Percentiles rank a stretch among this genome's conserved stretches.
phyloP scores from a whole-genome alignment of 1,140 invertebrate genomes.

The Sitobion miscanthi region DNA sequence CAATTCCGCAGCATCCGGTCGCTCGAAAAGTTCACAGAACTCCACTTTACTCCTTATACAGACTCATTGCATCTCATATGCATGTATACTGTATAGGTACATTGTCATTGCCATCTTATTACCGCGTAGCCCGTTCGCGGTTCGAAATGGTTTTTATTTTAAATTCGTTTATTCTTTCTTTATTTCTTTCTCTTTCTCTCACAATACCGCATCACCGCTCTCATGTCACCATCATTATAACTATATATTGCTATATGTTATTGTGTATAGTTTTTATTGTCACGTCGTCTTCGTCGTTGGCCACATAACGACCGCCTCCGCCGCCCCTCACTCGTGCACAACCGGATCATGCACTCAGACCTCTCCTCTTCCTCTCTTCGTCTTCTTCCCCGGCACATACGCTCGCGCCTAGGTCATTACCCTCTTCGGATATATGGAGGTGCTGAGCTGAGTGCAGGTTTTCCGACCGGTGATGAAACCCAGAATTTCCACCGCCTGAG shows the following conservation, averaged over 20 bases:
- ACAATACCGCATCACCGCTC: neutral
- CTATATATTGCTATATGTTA: neutral
- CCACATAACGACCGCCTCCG: neutral
- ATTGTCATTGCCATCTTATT: neutral
- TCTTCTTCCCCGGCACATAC: neutral
- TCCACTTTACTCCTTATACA: neutral
- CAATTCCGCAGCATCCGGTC: neutral
- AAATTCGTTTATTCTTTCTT: neutral
- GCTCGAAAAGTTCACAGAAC: neutral
- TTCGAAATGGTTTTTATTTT: neutral
- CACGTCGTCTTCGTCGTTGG: neutral
- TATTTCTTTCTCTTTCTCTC: neutral
- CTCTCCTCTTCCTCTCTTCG: neutral
- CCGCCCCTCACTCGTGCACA: neutral
- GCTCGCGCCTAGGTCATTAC: slow-evolving; percentile 28
- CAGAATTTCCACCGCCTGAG: neutral
- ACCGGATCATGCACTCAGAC: slow-evolving; percentile 22
- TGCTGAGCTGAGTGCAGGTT: neutral
- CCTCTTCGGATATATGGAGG: neutral
- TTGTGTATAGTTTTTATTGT: slow-evolving; percentile 23
- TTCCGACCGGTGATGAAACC: neutral
- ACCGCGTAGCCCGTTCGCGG: neutral
- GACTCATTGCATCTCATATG: neutral
- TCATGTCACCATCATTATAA: neutral
- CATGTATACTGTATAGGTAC: neutral